These are phyloP conservation scores for Xylocopa sonorina DNA, from an alignment of 1,140 invertebrate species.

Conservation along the genomic window DNA sequence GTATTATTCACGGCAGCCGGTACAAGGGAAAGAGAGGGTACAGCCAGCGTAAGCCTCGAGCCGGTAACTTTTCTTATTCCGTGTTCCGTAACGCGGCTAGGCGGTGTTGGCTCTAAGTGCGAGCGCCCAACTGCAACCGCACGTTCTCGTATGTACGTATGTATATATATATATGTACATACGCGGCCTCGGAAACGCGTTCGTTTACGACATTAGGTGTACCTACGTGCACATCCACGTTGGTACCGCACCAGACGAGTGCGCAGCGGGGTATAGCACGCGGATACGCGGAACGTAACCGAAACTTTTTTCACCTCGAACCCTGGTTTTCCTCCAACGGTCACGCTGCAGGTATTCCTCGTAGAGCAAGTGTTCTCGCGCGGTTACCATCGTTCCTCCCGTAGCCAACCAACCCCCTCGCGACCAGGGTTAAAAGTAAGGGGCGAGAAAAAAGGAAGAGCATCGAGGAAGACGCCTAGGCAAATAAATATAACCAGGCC, in stretches of 20 bases:
- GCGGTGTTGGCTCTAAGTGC: constrained; percentile 13
- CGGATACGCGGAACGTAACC: constrained; percentile 1
- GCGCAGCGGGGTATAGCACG: too few relatives aligned
- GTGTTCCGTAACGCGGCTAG: background rate
- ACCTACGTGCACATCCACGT: too few relatives aligned
- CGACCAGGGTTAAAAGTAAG: constrained; percentile 29
- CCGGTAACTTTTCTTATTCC: constrained; percentile 63
- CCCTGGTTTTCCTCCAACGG: background rate
- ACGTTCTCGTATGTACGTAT: too few relatives aligned
- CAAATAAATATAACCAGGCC: constrained; percentile 69
- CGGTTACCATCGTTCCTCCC: constrained; percentile 32
- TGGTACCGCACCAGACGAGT: too few relatives aligned
- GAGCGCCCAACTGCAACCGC: constrained; percentile 3
- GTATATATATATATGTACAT: too few relatives aligned
- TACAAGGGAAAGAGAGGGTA: constrained; percentile 16
- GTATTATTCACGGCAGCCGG: constrained; percentile 58
- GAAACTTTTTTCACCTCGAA: constrained; percentile 42
- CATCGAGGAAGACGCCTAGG: too few relatives aligned
- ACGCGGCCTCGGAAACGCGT: background rate
- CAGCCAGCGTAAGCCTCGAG: constrained; percentile 48
- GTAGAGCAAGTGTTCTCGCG: constrained; percentile 26
- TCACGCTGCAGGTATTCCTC: constrained; percentile 17
- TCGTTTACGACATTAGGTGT: constrained; percentile 50
- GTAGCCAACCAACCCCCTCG: constrained; percentile 14
- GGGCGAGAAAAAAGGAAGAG: background rate